Evolutionary conservation across 2,113 vertebrate species (phyloP).

Genomic region (Emydocephalus ijimae): DNA sequence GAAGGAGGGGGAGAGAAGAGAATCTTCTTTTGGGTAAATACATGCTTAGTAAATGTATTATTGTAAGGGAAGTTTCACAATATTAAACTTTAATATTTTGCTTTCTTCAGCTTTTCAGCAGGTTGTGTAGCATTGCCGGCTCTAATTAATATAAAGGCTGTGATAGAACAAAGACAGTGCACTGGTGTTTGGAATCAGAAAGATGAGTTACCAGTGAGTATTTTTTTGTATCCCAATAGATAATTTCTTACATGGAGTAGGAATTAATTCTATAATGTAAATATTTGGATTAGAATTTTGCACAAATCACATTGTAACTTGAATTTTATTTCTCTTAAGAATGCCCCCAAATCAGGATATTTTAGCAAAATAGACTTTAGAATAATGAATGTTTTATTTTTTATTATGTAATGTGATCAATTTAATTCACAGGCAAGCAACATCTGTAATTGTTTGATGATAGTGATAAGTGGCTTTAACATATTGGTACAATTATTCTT

Average conservation of each 20-base stretch:
- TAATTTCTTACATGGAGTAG: background rate
- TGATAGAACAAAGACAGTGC: slow-evolving; percentile 84
- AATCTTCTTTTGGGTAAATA: background rate
- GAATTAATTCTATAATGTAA: background rate
- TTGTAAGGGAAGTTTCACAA: background rate
- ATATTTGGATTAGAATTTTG: background rate
- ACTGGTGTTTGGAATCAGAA: slow-evolving; percentile 87
- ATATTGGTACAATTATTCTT: background rate
- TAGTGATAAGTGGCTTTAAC: background rate
- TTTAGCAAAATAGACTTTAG: background rate
- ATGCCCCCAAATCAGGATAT: background rate
- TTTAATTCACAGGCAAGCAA: background rate
- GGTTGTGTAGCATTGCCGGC: slow-evolving; percentile 83
- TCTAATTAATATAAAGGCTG: slow-evolving; percentile 84
- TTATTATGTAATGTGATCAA: background rate
- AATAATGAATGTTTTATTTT: background rate
- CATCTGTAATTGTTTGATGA: background rate
- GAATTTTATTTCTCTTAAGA: background rate
- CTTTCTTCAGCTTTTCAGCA: slow-evolving; percentile 77
- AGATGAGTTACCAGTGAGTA: slow-evolving; percentile 82
- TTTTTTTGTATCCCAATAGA: background rate
- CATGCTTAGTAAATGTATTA: background rate
- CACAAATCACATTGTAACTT: background rate
- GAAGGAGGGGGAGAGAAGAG: background rate
- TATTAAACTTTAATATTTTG: slow-evolving; percentile 21